These are phyloP conservation scores for Pachypsylla venusta DNA, from an alignment of 1,140 invertebrate genomes.

Conservation along the genomic window DNA sequence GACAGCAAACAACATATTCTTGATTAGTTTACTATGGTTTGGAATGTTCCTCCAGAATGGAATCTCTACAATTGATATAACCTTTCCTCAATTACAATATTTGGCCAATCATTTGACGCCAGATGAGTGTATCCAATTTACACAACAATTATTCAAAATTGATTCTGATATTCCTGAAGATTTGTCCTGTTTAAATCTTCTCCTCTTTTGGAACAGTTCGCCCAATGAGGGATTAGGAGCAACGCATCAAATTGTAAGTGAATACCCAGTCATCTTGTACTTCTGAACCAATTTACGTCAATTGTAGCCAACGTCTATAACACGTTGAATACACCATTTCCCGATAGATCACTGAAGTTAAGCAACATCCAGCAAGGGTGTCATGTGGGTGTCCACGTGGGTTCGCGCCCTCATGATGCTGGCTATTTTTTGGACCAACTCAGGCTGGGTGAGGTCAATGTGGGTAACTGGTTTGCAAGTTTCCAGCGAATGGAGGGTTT, in stretches of 20 bases:
- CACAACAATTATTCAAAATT: not conserved
- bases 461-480: no score
- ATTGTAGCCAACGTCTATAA: no score
- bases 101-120: not conserved
- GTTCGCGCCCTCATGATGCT: no score
- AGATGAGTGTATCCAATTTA: not conserved
- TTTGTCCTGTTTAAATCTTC: not conserved
- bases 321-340: no score
- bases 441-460: no score
- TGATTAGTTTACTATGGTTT: not conserved
- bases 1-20: not conserved
- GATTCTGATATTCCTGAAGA: conserved; percentile 5
- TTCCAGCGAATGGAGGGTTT: no score
- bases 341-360: no score
- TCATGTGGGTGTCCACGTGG: no score
- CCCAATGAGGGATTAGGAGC: not conserved
- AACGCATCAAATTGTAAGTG: conserved; percentile 3
- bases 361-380: no score
- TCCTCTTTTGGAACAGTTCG: not conserved
- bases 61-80: not conserved
- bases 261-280: no score
- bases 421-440: no score
- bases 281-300: no score
- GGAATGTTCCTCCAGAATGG: not conserved
- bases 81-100: not conserved